Base-by-base conservation (phyloP, 1,140 invertebrate genomes). In the Diorhabda elongata region DNA sequence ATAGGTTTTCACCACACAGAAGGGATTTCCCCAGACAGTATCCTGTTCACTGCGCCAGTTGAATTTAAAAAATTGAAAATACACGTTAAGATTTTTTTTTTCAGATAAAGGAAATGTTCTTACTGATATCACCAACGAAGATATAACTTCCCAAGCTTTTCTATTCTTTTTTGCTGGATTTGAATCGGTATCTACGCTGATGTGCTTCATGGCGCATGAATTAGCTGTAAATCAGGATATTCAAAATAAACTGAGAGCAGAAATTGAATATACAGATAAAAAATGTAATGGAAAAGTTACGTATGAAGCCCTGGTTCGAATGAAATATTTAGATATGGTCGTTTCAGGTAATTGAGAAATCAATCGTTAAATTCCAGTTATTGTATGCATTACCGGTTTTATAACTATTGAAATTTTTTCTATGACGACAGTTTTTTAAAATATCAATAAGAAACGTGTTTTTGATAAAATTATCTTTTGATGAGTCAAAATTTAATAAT, bases 261-360 rank as follows among this genome's bases (percentile, higher is more conserved):
- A 86, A 74, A 81, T 86, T 0, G 74, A 81, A n/a, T 47, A 74
- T 4, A 81, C 83, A n/a, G 43, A 85, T 0, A 61, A 71, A 5
- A 80, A 81, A 65, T 76, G 85, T 66, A 73, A 82, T 42, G 82
- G 83, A 3, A 74, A 83, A 66, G 70, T 88, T 0, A 85, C 80
- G 47, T 88, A 86, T 70, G 86, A 88, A n/a, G 79, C 82, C 9
- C 68, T 89, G 2, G 75, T 81, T 8, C 82, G 85, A 8, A 82
- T 90, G 79, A 81, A 79, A 2, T 86, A 73, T 58, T 52, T 63
- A 41, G 58, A 75, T 69, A 71, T 69, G 68, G 74, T 75, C 5
- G 8, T 74, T 41, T 69, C 67, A 47, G 72, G 68, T 70, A 62
- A 11, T n/a, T n/a, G n/a, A n/a, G n/a, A n/a, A n/a, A n/a, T n/a